Evolutionary conservation across 2,113 vertebrate species (phyloP), one percentile per base, ranked within the genome.

Genomic region (Neomonachus schauinslandi): DNA sequence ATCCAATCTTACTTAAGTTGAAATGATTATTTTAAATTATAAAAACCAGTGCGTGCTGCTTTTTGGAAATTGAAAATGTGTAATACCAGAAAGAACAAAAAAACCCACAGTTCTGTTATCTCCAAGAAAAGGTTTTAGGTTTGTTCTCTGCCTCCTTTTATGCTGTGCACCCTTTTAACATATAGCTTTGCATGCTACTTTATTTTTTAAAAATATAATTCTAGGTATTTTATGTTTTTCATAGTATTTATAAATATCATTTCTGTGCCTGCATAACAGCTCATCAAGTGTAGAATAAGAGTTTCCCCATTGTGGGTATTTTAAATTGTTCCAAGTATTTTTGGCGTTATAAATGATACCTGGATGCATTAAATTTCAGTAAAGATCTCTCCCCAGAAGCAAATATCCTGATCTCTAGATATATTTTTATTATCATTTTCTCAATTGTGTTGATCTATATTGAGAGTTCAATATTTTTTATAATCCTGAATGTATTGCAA

Each of bases 141-240:
- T 28, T 90, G 36, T 92, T 51, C 89, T 36, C 36, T 92, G 16
- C 1, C 21, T 89, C 33, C 22, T 42, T 49, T 95, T 89, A 80
- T 67, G 88, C 12, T 63, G 7, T 5, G 3, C 5, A 57, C 7
- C 9, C 42, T 74, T 95, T 81, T 8, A 74, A 46, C 79, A n/a
- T n/a, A 31, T 7, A 94, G 4, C 19, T 59, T 76, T 85, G 33
- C 1, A 67, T 39, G 13, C 39, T 83, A 22, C 67, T 39, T 84
- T 84, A 57, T 84, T 87, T 89, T 63, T 63, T 7, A 46, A 61
- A 72, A 74, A 24, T 74, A 4, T 76, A 94, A 69, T 55, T 80
- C 4, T 81, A 89, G n/a, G 21, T 71, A n/a, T 57, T 95, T 74
- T 61, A 42, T 76, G 15, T 57, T 83, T 97, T 97, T 80, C 14